Percentiles rank a stretch among this genome's conserved stretches.
Conservation (phyloP, 2,797 vertebrate genomes). For the Ptychobarbus kaznakovi region DNA sequence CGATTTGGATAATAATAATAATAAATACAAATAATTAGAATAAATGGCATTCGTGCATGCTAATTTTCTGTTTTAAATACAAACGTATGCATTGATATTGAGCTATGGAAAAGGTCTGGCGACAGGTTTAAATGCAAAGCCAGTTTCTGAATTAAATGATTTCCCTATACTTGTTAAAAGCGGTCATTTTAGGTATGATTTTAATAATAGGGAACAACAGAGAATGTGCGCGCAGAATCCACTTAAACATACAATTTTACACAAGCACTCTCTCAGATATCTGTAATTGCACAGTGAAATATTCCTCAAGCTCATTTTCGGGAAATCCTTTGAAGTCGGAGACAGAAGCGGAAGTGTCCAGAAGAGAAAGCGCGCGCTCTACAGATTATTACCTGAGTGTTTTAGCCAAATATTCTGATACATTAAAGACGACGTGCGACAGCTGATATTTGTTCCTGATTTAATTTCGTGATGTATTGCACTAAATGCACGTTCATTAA, state of each 20-base stretch:
- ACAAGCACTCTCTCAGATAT: constrained; percentile 78
- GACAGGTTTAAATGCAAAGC: neutral
- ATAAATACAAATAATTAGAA: constrained; percentile 23
- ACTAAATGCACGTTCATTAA: neutral
- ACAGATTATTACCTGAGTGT: constrained; percentile 26
- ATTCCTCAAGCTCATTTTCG: constrained; percentile 77
- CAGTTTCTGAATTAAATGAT: neutral
- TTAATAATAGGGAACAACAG: constrained; percentile 70
- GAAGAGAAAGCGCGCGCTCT: constrained; percentile 73
- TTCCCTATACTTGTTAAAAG: constrained; percentile 23
- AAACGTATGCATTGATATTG: neutral
- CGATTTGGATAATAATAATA: neutral
- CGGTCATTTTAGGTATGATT: neutral
- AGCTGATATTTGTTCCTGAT: neutral
- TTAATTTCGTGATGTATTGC: neutral
- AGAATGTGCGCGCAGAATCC: constrained; percentile 74
- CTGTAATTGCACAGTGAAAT: constrained; percentile 80
- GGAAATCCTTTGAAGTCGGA: constrained; percentile 81
- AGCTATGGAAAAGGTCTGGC: neutral
- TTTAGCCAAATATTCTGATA: constrained; percentile 67
- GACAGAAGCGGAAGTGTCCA: constrained; percentile 73
- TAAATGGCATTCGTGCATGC: neutral
- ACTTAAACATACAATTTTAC: constrained; percentile 79
- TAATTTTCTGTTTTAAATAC: neutral
- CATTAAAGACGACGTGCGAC: constrained; percentile 70